Conservation (phyloP, 2,888 invertebrate species). For the Brachynemurus nebulosus region DNA sequence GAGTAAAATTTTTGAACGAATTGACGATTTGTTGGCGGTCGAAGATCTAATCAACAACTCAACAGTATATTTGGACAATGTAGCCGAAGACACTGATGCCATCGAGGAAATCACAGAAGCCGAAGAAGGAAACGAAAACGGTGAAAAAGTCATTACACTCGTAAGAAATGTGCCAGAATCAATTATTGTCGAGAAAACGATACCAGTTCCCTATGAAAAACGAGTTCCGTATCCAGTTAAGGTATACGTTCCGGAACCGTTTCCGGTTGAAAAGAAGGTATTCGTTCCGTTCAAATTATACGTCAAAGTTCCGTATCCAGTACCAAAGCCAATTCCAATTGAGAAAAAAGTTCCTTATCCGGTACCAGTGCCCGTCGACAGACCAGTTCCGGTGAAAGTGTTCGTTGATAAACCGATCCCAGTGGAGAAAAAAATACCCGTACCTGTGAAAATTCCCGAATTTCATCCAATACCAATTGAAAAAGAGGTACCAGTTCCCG, state of each 20-base stretch:
- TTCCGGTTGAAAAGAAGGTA: conserved; percentile 37
- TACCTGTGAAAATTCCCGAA: conserved; percentile 5
- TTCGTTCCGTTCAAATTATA: conserved; percentile 48
- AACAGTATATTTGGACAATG: neutral
- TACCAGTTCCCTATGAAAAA: conserved; percentile 53
- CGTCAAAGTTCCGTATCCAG: conserved; percentile 32
- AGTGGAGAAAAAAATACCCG: conserved; percentile 29
- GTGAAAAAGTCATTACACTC: too few species aligned
- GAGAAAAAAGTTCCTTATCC: conserved; percentile 5
- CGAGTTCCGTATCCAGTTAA: conserved; percentile 43
- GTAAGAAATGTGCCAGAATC: conserved; percentile 59
- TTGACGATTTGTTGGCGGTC: neutral
- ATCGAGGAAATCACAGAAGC: too few species aligned
- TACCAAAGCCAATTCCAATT: conserved; percentile 29
- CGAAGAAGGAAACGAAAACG: too few species aligned
- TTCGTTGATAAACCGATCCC: conserved; percentile 4
- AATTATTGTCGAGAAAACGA: conserved; percentile 57
- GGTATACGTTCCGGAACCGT: conserved; percentile 53
- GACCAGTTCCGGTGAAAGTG: conserved; percentile 4
- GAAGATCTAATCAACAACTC: neutral
- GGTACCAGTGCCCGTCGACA: neutral
- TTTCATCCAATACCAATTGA: conserved; percentile 4
- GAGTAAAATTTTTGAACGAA: too few species aligned
- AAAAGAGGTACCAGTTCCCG: conserved; percentile 8
- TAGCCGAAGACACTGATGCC: neutral